Evolutionary conservation across 2,888 invertebrate species (phyloP), one percentile per base, ranked within the genome.

Genomic region (Tinea trinotella): DNA sequence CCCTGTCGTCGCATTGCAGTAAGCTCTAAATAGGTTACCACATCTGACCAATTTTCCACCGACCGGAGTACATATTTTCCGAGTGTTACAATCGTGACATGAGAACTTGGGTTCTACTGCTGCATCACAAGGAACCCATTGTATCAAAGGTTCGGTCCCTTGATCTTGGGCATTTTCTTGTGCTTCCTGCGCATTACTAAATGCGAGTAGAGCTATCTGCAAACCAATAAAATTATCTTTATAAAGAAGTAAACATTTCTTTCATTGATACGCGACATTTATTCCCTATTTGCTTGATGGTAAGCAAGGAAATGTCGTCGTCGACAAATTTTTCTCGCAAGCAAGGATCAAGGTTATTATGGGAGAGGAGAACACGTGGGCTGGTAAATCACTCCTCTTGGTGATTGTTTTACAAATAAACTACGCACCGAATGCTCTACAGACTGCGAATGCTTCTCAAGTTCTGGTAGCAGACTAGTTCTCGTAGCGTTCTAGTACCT

Each of bases 81-180:
- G 65, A 1, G 74, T 76, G 34, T 58, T 64, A 60, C 75, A 79
- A 56, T 76, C 68, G 2, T 66, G 57, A 56, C 78, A 78, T 0
- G 71, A 68, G 7, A 71, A 57, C 18, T 56, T 60, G 0, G 68
- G 63, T 0, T 56, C 57, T 0, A 59, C 57, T 4, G 62, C 62
- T 52, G 59, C 34, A 57, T 73, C 65, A 48, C 77, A 76, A 1
- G 67, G 19, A 0, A 65, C 66, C 69, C 67, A 70, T 24, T 58
- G 61, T 3, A 60, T 59, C 1, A 59, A 36, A 3, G 3, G 10
- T 12, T 13, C 7, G n/a, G n/a, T 4, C 6, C 7, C 40, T 40
- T 40, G 13, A 10, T 10, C 53, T 34, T 34, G 35, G 17, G 13
- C 18, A 18, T 13, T n/a, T 17, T 2, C 53, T 19, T 17, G 17